Conservation (phyloP, 1,140 invertebrate species). For the Eumeta japonica region DNA sequence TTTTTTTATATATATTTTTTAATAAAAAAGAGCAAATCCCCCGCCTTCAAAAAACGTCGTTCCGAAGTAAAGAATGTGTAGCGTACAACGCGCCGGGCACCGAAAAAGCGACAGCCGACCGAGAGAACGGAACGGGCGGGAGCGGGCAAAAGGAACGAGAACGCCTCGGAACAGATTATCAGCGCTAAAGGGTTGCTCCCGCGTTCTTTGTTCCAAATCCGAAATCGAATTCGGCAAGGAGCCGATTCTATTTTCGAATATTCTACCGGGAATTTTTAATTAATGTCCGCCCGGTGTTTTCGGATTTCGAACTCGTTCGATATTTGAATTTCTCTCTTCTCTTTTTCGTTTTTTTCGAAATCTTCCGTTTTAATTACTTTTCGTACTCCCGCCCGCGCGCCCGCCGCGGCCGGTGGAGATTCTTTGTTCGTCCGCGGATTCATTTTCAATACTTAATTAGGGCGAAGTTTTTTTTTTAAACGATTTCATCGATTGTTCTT, state of each 20-base stretch:
- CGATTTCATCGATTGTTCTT: no score
- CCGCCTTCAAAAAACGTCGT: constrained; percentile 52
- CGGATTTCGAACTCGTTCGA: constrained; percentile 54
- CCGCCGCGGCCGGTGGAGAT: no score
- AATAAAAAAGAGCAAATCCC: constrained; percentile 49
- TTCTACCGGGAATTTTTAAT: constrained; percentile 59
- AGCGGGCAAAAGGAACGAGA: constrained; percentile 47
- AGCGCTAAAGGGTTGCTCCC: constrained; percentile 57
- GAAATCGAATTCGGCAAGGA: constrained; percentile 53
- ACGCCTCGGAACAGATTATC: constrained; percentile 55
- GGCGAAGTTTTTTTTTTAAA: no score
- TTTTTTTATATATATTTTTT: no score
- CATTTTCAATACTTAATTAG: no score
- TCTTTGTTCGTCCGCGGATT: no score
- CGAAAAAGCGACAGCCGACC: constrained; percentile 56
- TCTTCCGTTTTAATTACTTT: no score
- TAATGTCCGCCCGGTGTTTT: constrained; percentile 53
- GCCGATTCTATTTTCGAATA: constrained; percentile 58
- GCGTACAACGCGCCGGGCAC: constrained; percentile 53
- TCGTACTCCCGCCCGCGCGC: no score
- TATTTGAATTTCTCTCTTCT: constrained; percentile 56
- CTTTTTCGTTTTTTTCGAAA: constrained; percentile 41
- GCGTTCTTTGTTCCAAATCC: constrained; percentile 54
- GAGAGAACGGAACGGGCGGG: no score
- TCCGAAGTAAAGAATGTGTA: constrained; percentile 58